Evolutionary conservation across 2,888 invertebrate genomes (phyloP).

Genomic region (Oeneis ivallda): DNA sequence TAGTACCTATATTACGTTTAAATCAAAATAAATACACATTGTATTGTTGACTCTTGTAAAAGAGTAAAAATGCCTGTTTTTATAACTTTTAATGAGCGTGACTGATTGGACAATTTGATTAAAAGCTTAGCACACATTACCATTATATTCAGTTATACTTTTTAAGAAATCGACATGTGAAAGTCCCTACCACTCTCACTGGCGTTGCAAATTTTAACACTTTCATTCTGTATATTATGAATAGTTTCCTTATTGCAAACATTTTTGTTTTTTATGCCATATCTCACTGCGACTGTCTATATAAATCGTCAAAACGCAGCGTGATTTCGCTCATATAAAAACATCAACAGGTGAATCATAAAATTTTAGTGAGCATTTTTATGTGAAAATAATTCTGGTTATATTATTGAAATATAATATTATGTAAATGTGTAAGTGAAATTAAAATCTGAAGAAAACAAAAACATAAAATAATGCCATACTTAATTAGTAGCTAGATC

Average conservation of each 20-base stretch:
- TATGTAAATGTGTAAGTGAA: too few relatives aligned
- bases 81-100: conserved; percentile 9
- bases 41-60: background rate
- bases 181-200: conserved; percentile 30
- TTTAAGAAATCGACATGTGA: conserved; percentile 24
- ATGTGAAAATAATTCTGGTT: too few relatives aligned
- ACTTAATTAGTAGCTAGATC: too few relatives aligned
- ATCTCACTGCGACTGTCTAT: background rate
- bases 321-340: background rate
- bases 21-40: too few relatives aligned
- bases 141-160: conserved; percentile 2
- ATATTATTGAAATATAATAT: too few relatives aligned
- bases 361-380: too few relatives aligned
- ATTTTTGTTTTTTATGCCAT: background rate
- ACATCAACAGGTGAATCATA: background rate
- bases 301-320: conserved; percentile 2
- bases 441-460: too few relatives aligned
- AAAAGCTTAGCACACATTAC: conserved; percentile 3
- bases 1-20: too few relatives aligned
- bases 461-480: too few relatives aligned
- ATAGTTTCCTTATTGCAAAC: conserved; percentile 22
- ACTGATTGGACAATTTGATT: conserved; percentile 11
- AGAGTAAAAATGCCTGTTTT: background rate
- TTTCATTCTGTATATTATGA: conserved; percentile 25
- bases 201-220: conserved; percentile 34